Base-by-base conservation (phyloP, 2,888 invertebrate species). In the Chrysolina haemoptera region DNA sequence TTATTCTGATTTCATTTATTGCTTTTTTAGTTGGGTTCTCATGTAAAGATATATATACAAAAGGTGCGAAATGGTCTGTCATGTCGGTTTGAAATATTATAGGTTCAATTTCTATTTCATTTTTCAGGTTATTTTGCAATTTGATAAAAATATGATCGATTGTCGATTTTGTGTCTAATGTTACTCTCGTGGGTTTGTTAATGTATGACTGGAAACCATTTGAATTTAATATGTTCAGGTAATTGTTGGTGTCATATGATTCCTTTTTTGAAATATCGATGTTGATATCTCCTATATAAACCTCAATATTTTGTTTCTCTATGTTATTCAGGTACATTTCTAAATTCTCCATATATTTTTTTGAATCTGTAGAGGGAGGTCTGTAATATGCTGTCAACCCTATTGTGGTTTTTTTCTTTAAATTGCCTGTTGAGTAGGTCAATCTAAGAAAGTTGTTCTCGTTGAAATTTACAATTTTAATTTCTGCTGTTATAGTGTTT, bases 371-470 rank as follows among this genome's bases (percentile, higher is more conserved):
- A 1, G 35, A 18, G 1, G 62, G 35, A 35, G 35, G 16, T 35
- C 62, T 8, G 16, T 63, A 63, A 63, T 63, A 63, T 9, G 63
- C 63, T 11, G 63, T 63, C 11, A 63, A 16, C 8, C 41, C 63
- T 35, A 63, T 40, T 1, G n/a, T 62, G 18, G 11, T 16, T 14
- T 63, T 35, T 63, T 41, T 40, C 40, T 6, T 5, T n/a, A 18
- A 20, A 41, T 41, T n/a, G 0, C 5, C 22, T 14, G 50, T 62
- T 2, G 27, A n/a, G 16, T 41, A 69, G n/a, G 11, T 69, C 11
- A 62, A 62, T 46, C 69, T 62, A 6, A 69, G 69, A 53, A 69
- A 69, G 0, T 62, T 41, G 43, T 40, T 62, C 5, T 62, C 22
- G n/a, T 69, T 27, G 2, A 41, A n/a, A 40, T n/a, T 10, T 6